Evolutionary conservation across 2,113 vertebrate genomes (phyloP).

Genomic region (Casuarius casuarius): DNA sequence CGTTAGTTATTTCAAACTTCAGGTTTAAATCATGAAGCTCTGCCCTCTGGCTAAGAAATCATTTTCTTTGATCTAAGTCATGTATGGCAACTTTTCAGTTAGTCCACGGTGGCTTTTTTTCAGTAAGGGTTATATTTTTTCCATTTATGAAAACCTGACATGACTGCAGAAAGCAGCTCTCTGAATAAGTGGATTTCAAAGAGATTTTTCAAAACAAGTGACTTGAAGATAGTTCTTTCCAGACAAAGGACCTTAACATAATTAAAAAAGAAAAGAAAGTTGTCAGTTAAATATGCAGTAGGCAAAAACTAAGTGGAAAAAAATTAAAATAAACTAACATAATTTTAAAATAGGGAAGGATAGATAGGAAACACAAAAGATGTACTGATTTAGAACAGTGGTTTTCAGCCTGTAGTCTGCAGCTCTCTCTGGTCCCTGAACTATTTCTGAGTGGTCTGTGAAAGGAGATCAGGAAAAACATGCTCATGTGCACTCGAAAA

Average conservation of each 20-base stretch:
- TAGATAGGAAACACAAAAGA: background rate
- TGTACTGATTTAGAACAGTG: background rate
- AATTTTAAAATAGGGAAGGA: background rate
- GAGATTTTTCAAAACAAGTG: background rate
- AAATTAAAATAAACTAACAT: background rate
- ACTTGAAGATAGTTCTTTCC: background rate
- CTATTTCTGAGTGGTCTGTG: background rate
- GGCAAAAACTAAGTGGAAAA: background rate
- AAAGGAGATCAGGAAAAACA: background rate
- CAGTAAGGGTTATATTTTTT: background rate
- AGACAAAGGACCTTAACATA: background rate
- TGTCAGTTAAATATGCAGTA: background rate
- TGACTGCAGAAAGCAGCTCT: background rate
- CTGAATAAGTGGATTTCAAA: background rate
- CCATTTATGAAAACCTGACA: background rate
- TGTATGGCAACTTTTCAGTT: background rate
- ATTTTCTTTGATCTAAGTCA: background rate
- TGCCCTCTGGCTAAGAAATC: background rate
- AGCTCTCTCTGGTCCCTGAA: background rate
- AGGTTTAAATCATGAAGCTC: background rate
- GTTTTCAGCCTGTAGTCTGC: background rate
- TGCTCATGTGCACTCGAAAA: background rate
- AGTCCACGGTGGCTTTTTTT: background rate
- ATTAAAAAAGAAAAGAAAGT: background rate
- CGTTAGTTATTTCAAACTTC: background rate